Evolutionary conservation across 2,797 vertebrate species (phyloP), one percentile per base, ranked within the genome.

Genomic region (Apodemus agrarius): DNA sequence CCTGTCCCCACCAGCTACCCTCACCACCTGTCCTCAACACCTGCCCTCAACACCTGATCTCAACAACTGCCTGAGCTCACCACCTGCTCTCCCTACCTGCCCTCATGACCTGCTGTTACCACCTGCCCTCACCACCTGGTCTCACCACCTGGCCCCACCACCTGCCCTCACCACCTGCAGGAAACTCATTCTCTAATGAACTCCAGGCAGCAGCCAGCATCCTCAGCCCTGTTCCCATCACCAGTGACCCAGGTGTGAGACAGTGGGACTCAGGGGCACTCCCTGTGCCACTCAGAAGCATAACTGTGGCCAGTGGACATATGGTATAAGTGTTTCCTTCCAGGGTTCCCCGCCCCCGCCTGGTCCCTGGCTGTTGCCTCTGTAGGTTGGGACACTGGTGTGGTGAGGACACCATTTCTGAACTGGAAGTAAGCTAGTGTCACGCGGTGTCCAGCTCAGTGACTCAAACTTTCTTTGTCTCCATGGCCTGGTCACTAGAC

Each of bases 241-340:
- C 78, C 7, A 12, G 13, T 7, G 31, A 37, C 34, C 17, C 29
- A 4, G n/a, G 74, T 0, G 6, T 26, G 3, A 0, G 46, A 65
- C 69, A 72, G 0, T 0, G 26, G 14, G 57, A 29, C 29, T 65
- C 74, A 34, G 46, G 17, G 0, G 0, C 0, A 29, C 43, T 24
- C 21, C 22, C 19, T 54, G 19, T 6, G 17, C 52, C 69, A 26
- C 67, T 26, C n/a, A 0, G 14, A 46, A 46, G 17, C 3, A 1
- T 31, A n/a, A n/a, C 6, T 8, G 0, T 17, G 4, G 0, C 6
- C 26, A 37, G 29, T 7, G 17, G 10, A 14, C 26, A 52, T 21
- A 12, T 17, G 4, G 81, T 40, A 9, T 21, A 22, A 61, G 63
- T 31, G 6, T n/a, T 29, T 61, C 10, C 34, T 26, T 14, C 65